Conservation (phyloP, 2,888 invertebrate genomes). For the Tipula unca region DNA sequence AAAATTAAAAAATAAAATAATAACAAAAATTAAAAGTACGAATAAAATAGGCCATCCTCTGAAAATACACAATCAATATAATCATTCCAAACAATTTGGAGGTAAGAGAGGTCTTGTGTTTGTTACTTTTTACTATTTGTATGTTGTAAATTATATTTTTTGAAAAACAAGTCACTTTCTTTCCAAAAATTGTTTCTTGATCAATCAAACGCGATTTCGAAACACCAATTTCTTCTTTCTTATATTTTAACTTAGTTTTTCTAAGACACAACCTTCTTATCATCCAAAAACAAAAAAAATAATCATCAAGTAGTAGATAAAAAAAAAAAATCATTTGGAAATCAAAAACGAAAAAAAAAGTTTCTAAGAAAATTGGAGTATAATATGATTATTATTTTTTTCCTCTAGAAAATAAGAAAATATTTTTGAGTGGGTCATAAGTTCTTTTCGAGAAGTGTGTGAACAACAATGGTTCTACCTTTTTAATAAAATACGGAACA, state of each 20-base stretch:
- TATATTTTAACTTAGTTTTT: background rate
- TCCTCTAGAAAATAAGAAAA: constrained; percentile 3
- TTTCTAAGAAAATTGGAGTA: background rate
- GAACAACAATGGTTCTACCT: background rate
- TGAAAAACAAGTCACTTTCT: background rate
- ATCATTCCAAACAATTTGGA: constrained; percentile 19
- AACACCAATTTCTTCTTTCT: constrained; percentile 28
- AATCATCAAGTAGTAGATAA: background rate
- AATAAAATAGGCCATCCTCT: constrained; percentile 21
- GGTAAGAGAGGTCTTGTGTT: constrained; percentile 9
- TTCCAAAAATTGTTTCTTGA: background rate
- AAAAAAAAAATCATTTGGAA: constrained; percentile 14
- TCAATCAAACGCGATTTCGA: constrained; percentile 27
- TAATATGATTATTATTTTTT: constrained; percentile 15
- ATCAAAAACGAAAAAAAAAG: constrained; percentile 1
- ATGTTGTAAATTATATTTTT: background rate
- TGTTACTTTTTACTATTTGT: background rate
- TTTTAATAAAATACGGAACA: background rate
- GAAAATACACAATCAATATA: background rate
- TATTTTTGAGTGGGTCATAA: background rate
- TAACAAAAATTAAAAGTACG: background rate
- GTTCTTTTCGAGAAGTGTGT: background rate
- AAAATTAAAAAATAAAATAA: background rate
- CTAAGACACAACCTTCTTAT: background rate
- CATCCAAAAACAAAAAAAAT: constrained; percentile 9